Base-by-base conservation (phyloP, 1,140 invertebrate species). In the Heliconius melpomene region DNA sequence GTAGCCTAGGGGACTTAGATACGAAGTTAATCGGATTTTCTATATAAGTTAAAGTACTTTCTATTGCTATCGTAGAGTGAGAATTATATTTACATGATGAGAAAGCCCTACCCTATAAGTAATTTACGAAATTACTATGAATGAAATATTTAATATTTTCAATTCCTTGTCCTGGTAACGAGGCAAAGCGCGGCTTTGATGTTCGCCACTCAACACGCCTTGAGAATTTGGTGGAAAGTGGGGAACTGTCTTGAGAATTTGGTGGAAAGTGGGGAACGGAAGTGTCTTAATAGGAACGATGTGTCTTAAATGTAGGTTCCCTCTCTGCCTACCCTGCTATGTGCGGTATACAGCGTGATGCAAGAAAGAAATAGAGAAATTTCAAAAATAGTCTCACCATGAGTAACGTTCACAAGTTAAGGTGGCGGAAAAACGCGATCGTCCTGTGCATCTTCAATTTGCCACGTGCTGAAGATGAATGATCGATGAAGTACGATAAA, bases 21-120 rank as follows among this genome's bases (percentile, higher is more conserved):
- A 76, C 74, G 79, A 79, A 86, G 82, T 82, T 83, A 86, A 86
- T 86, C 80, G 76, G 82, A 84, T 86, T 86, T 85, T 79, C 80
- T 79, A 79, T 84, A 82, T 81, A 86, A 84, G 82, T 82, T 80
- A 76, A 78, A 70, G 79, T 73, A 82, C 79, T 80, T 80, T 80
- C 66, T 77, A 75, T 50, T 79, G 29, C 57, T 70, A 74, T 82
- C 36, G 74, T 73, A 78, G 78, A 74, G 83, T 82, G 81, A 71
- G 74, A 80, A 72, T 78, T 76, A 23, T 40, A 40, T 40, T 29
- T 72, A 72, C 36, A 72, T 40, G 71, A 2, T 2, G 13, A 40
- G 20, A 9, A 38, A 11, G 1, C 74, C 36, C 70, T 76, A 78
- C 77, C 23, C 70, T 72, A 66, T 13, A 6, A 66, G n/a, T 13